phyloP scores from a whole-genome alignment of 1,140 invertebrate genomes.

The Listronotus bonariensis region DNA sequence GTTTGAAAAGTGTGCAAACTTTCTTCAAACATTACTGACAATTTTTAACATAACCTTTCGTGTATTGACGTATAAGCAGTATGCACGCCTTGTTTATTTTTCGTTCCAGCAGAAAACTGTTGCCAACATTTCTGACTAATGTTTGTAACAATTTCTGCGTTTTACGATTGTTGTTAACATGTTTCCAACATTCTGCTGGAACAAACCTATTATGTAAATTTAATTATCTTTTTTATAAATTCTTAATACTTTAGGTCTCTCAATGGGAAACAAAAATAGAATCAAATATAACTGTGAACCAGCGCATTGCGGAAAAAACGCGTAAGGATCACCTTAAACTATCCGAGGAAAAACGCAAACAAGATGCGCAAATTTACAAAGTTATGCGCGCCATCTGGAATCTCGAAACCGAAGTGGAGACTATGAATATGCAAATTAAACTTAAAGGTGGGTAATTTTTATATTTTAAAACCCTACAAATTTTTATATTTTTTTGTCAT shows the following conservation, averaged over 20 bases:
- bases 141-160: no score
- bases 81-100: no score
- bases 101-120: no score
- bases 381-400: slow-evolving; percentile 62
- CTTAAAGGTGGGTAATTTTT: slow-evolving; percentile 52
- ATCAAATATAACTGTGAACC: slow-evolving; percentile 59
- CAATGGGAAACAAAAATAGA: slow-evolving; percentile 61
- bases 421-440: slow-evolving; percentile 60
- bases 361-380: slow-evolving; percentile 62
- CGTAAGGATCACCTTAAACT: slow-evolving; percentile 58
- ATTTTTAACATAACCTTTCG: no score
- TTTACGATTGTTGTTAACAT: no score
- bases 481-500: no score
- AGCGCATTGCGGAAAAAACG: slow-evolving; percentile 62
- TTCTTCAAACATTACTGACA: no score
- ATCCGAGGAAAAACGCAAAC: slow-evolving; percentile 59
- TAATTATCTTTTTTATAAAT: not conserved
- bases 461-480: not conserved
- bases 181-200: no score
- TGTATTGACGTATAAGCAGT: no score
- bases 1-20: no score
- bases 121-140: no score
- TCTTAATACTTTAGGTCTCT: slow-evolving; percentile 47
- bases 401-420: slow-evolving; percentile 59
- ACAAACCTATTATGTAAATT: no score